Percentiles rank a stretch among this genome's conserved stretches.
Conservation (phyloP, 2,113 vertebrate species). For the Anarrhichthys ocellatus region DNA sequence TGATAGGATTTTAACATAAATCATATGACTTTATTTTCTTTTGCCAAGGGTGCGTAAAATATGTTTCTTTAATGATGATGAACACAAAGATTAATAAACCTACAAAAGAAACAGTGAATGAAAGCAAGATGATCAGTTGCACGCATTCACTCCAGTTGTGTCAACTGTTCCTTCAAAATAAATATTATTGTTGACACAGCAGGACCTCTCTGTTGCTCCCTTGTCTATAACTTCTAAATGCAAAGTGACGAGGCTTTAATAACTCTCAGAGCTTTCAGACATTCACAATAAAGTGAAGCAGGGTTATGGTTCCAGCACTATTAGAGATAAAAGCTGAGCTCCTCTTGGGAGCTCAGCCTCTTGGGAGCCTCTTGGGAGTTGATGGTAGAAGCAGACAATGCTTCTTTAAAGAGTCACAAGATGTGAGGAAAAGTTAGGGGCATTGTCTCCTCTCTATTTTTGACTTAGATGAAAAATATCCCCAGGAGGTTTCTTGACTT, state of each 20-base stretch:
- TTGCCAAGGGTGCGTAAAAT: not conserved
- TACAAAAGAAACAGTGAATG: slow-evolving; percentile 4
- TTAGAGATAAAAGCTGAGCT: slow-evolving; percentile 65
- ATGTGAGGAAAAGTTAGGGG: slow-evolving; percentile 57
- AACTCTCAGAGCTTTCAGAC: slow-evolving; percentile 51
- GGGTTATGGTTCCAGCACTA: slow-evolving; percentile 50
- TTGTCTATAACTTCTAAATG: slow-evolving; percentile 41
- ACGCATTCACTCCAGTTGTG: not conserved
- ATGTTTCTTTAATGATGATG: not conserved
- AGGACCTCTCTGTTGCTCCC: slow-evolving; percentile 3
- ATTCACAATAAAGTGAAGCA: slow-evolving; percentile 59
- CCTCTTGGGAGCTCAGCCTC: slow-evolving; percentile 39
- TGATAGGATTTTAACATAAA: not conserved
- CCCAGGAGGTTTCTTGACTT: slow-evolving; percentile 30
- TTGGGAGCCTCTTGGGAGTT: slow-evolving; percentile 40
- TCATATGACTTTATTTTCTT: slow-evolving; percentile 10
- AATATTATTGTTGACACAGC: slow-evolving; percentile 27
- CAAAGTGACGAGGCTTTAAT: slow-evolving; percentile 60
- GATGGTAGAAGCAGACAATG: slow-evolving; percentile 37
- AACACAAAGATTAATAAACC: slow-evolving; percentile 15
- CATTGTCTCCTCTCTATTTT: slow-evolving; percentile 35
- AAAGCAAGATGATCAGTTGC: slow-evolving; percentile 13
- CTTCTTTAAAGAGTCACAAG: slow-evolving; percentile 63
- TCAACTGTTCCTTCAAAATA: slow-evolving; percentile 29
- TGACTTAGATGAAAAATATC: slow-evolving; percentile 46